Base-by-base conservation (phyloP, 1,140 invertebrate genomes). In the Lasaia peninsularis region DNA sequence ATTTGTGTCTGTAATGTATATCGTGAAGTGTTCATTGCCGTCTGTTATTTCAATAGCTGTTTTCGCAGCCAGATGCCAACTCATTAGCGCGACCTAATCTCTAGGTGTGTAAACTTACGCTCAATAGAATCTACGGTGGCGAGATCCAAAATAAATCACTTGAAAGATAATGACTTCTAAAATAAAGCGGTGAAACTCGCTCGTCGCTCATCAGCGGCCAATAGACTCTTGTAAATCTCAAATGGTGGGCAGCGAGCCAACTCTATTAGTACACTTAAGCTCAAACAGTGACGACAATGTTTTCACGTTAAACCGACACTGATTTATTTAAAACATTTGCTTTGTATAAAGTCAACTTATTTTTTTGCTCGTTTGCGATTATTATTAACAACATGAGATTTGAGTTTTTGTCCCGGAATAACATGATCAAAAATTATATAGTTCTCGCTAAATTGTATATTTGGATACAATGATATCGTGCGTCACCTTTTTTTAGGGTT, bases 91-190 rank as follows among this genome's bases (percentile, higher is more conserved):
- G 71, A 71, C 69, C 75, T 76, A 78, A 80, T 71, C 75, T 72
- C 69, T 58, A 63, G 63, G 71, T 71, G 69, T 77, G 73, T 76
- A 76, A 73, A 74, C 69, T 67, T 65, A 32, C 31, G 16, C 14
- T 48, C n/a, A 18, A 31, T 31, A 33, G 16, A 12, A 57, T 56
- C 48, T 28, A 28, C 24, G 24, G 24, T 6, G 67, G 59, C 67
- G 70, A 64, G 68, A 67, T 65, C 67, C 64, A 80, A 86, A 88
- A 88, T 88, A 85, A 83, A 88, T 86, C 82, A 84, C 80, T 85
- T 76, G 65, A 70, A 75, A 76, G 74, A 86, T 88, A 88, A 86
- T 86, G 80, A 85, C 78, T 77, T 75, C 78, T 73, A 85, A 88
- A 88, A 88, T 88, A 87, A 85, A 88, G 76, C 70, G 70, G 67